These are phyloP conservation scores for Noturus placidus DNA, from an alignment of 2,113 vertebrate species.

Conservation along the genomic window DNA sequence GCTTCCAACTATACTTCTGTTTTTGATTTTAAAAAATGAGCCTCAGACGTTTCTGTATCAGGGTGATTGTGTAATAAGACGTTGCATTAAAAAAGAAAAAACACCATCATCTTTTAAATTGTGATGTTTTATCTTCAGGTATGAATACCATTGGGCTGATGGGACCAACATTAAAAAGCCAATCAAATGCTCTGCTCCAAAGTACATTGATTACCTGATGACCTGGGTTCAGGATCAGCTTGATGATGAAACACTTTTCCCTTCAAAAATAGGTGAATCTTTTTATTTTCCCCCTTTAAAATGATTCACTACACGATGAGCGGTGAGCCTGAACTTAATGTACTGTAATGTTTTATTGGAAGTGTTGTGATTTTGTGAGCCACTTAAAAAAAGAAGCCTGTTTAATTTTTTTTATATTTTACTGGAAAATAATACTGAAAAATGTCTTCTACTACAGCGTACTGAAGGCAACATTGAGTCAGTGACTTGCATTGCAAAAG, in stretches of 20 bases:
- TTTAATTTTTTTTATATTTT: background rate
- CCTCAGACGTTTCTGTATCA: background rate
- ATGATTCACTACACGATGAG: background rate
- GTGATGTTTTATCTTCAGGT: conserved; percentile 62
- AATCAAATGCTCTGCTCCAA: conserved; percentile 86
- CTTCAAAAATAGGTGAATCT: conserved; percentile 78
- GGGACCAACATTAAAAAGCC: conserved; percentile 89
- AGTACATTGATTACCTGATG: conserved; percentile 89
- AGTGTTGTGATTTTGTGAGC: background rate
- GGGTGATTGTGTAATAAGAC: background rate
- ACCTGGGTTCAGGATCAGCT: conserved; percentile 87
- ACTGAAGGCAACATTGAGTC: background rate
- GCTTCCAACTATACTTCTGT: no score
- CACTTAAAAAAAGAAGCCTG: background rate
- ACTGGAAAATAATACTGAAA: background rate
- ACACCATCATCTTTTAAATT: background rate
- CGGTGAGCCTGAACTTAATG: background rate
- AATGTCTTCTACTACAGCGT: background rate
- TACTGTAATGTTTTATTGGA: background rate
- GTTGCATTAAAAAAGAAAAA: background rate
- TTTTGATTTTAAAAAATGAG: background rate
- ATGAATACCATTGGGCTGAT: conserved; percentile 88
- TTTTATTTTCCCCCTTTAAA: background rate
- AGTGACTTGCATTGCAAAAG: background rate
- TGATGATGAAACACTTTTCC: conserved; percentile 84